Base-by-base conservation (phyloP, 2,797 vertebrate species). In the Spheniscus humboldti region DNA sequence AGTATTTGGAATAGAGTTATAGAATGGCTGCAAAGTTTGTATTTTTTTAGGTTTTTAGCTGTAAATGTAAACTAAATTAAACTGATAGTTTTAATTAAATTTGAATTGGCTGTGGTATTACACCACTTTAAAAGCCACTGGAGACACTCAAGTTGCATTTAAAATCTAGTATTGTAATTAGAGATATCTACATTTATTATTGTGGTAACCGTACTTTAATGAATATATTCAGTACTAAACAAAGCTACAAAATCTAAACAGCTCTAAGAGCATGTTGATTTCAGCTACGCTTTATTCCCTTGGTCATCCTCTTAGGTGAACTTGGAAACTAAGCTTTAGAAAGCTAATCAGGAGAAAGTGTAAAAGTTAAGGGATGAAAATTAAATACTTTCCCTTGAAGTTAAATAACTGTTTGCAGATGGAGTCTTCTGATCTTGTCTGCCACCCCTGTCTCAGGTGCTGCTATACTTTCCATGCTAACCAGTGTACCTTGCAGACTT, bases 21-120 rank as follows among this genome's bases (percentile, higher is more conserved):
- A 94, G 86, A 95, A 90, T 92, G 90, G 52, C 89, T 96, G 59
- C 92, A 52, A 85, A 79, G 27, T 80, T 83, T 63, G 41, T 12
- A 20, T 20, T 60, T 81, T 37, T 41, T 31, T 13, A 8, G 16
- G 6, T 27, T 13, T 97, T 97, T 94, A 96, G 92, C 94, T 97
- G 94, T 97, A 96, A 97, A 95, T 91, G 97, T 96, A 96, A 97
- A 95, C 90, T 97, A 98, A 98, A 98, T 98, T 97, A 97, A 98
- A 98, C 92, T 90, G 93, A 97, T 98, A 98, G 96, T 98, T 98
- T 98, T 98, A 98, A 98, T 98, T 98, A 98, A 97, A 97, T 98
- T 98, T 98, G 97, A 97, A 97, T 97, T 97, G 97, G 86, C 96
- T 97, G 92, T 97, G 97, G 83, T 97, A 97, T 97, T 97, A 92